These are phyloP conservation scores for Vombatus ursinus DNA, from an alignment of 2,113 vertebrate species.

Conservation along the genomic window DNA sequence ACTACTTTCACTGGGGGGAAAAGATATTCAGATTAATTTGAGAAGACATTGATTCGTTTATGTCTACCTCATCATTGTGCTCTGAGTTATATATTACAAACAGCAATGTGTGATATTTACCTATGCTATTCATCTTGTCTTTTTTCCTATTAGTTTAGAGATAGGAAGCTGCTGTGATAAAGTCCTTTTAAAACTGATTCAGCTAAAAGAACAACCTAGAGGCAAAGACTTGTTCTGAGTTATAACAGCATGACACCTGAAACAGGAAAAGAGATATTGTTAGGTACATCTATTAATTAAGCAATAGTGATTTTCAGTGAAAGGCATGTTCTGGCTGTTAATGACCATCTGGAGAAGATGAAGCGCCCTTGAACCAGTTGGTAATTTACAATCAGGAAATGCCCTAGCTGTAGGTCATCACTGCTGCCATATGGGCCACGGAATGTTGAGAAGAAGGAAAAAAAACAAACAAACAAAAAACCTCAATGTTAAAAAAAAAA, in stretches of 20 bases:
- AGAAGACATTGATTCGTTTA: constrained; percentile 14
- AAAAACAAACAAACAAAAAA: too few relatives aligned
- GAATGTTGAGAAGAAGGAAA: neutral
- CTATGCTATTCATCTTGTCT: constrained; percentile 11
- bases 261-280: neutral
- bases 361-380: neutral
- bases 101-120: constrained; percentile 7
- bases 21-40: constrained; percentile 11
- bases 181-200: neutral
- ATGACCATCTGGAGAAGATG: constrained; percentile 28
- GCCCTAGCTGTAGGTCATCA: neutral
- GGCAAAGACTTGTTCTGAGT: constrained; percentile 6
- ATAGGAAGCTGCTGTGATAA: neutral
- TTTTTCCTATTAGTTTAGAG: constrained; percentile 30
- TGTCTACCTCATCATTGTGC: neutral
- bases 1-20: constrained; percentile 29
- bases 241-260: constrained; percentile 9
- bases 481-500: neutral
- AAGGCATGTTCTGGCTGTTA: constrained; percentile 2
- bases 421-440: constrained; percentile 13
- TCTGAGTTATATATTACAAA: constrained; percentile 3
- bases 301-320: constrained; percentile 25
- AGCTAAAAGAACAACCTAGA: constrained; percentile 6
- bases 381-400: constrained; percentile 16
- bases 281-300: constrained; percentile 31